A percentile compares a stretch with the other conserved stretches of the same genome.
Evolutionary conservation across 2,888 invertebrate species (phyloP).

Genomic region (Osmoderma eremita): DNA sequence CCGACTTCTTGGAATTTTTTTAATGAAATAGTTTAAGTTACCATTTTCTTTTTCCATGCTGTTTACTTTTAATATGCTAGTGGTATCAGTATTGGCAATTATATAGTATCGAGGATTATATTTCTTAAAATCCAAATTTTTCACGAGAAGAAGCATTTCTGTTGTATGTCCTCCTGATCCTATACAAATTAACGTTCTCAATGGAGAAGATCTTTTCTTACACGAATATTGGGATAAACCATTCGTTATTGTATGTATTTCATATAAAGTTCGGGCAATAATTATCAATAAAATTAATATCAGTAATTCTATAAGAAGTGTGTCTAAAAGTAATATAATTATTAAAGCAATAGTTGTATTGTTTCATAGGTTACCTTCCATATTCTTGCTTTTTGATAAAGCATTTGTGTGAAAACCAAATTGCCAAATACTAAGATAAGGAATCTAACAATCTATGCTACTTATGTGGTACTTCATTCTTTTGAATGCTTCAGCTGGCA

Average conservation of each 20-base stretch:
- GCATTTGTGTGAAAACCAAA: too few species aligned
- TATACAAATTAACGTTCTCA: constrained; percentile 72
- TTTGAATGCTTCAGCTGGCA: too few species aligned
- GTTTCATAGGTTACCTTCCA: constrained; percentile 12
- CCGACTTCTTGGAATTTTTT: constrained; percentile 83
- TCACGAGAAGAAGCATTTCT: constrained; percentile 85
- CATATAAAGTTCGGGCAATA: constrained; percentile 56
- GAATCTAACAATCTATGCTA: too few species aligned
- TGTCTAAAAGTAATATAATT: constrained; percentile 31
- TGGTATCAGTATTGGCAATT: constrained; percentile 79
- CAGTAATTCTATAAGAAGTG: constrained; percentile 27
- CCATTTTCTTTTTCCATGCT: constrained; percentile 62
- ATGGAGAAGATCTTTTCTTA: constrained; percentile 52
- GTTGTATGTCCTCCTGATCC: constrained; percentile 93
- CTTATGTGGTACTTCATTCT: too few species aligned
- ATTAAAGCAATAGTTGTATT: constrained; percentile 3
- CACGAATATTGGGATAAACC: constrained; percentile 55
- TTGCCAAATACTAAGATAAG: too few species aligned
- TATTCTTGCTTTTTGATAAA: background rate
- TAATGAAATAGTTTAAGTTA: constrained; percentile 64
- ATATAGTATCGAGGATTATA: constrained; percentile 83
- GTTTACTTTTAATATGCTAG: constrained; percentile 77
- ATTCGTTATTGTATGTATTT: constrained; percentile 61
- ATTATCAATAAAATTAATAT: constrained; percentile 49
- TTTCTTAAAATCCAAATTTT: constrained; percentile 69